Evolutionary conservation across 2,113 vertebrate genomes (phyloP).

Genomic region (zebrafish (Danio rerio)): DNA sequence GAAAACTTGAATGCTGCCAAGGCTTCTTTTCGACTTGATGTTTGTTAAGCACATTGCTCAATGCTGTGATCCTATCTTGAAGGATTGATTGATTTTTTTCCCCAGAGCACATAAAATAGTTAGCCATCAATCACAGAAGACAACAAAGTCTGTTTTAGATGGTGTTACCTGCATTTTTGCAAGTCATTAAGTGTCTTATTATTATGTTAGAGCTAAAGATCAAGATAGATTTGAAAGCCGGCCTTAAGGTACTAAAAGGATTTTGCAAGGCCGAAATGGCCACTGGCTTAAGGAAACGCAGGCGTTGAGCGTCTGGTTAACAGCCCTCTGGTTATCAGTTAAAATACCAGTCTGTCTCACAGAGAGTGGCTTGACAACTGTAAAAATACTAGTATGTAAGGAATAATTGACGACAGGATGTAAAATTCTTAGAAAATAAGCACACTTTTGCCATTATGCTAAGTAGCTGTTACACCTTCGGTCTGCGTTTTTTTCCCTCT

Average conservation of each 20-base stretch:
- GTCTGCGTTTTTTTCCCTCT: no score
- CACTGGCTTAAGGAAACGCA: not conserved
- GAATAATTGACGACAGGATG: no score
- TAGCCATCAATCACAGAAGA: not conserved
- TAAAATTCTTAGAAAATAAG: no score
- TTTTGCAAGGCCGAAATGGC: not conserved
- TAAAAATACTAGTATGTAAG: no score
- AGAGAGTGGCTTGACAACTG: not conserved
- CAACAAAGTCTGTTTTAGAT: not conserved
- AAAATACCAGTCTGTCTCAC: not conserved
- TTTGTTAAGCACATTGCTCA: not conserved
- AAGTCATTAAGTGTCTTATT: not conserved
- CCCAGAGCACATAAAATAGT: not conserved
- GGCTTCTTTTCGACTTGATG: not conserved
- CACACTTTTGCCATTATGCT: no score
- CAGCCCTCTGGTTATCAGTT: not conserved
- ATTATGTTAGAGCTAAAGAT: not conserved
- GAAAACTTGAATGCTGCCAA: not conserved
- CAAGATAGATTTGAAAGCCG: not conserved
- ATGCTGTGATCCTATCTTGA: not conserved
- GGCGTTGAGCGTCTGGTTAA: not conserved
- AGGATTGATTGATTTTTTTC: not conserved
- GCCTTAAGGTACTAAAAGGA: not conserved
- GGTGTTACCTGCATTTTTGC: not conserved
- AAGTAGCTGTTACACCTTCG: no score